phyloP scores from a whole-genome alignment of 2,888 invertebrate species.

The Callyntrura sp. region DNA sequence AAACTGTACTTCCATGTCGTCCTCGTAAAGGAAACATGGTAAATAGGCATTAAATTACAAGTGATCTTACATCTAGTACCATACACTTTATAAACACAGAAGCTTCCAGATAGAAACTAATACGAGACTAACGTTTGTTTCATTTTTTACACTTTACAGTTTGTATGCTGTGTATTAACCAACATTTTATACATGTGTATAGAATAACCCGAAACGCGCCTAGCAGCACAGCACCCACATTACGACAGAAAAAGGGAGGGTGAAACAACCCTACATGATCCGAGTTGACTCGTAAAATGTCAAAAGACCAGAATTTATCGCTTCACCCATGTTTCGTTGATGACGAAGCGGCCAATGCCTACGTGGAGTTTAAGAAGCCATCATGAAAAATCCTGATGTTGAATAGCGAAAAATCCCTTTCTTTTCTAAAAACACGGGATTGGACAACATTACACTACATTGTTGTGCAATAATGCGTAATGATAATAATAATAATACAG shows the following conservation, averaged over 20 bases:
- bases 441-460: conserved; percentile 35
- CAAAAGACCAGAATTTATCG: conserved; percentile 81
- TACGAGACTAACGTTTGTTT: too few relatives aligned
- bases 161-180: too few relatives aligned
- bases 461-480: conserved; percentile 46
- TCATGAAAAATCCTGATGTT: conserved; percentile 77
- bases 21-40: too few relatives aligned
- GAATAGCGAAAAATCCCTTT: conserved; percentile 47
- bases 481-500: too few relatives aligned
- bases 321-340: conserved; percentile 81
- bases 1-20: too few relatives aligned
- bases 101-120: too few relatives aligned
- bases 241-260: conserved; percentile 56
- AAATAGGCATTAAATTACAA: too few relatives aligned
- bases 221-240: conserved; percentile 55
- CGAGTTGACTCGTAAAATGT: conserved; percentile 80
- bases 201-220: too few relatives aligned
- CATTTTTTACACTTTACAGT: too few relatives aligned
- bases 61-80: too few relatives aligned
- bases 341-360: conserved; percentile 76
- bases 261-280: conserved; percentile 51
- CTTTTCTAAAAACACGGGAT: conserved; percentile 32
- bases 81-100: too few relatives aligned
- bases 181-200: too few relatives aligned
- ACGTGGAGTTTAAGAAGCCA: conserved; percentile 75